A percentile compares a stretch with the other conserved stretches of the same genome.
These are phyloP conservation scores for Abrostola triplasia DNA, from an alignment of 2,888 invertebrate species.

Conservation along the genomic window DNA sequence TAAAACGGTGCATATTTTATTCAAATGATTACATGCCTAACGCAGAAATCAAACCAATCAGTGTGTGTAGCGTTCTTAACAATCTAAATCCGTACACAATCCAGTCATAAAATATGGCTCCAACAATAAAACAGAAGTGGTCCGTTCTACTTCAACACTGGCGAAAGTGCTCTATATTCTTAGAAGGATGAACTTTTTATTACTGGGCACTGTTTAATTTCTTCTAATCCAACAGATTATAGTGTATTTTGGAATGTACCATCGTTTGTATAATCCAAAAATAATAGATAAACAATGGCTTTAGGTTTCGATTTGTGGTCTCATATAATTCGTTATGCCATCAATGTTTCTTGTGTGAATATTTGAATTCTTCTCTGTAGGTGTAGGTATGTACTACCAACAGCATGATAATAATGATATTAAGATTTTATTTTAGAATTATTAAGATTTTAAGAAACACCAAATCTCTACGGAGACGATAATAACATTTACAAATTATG, in stretches of 20 bases:
- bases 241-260: conserved; percentile 48
- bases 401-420: too few species aligned
- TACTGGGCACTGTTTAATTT: conserved; percentile 76
- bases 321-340: too few species aligned
- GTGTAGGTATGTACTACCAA: too few species aligned
- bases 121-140: conserved; percentile 88
- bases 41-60: conserved; percentile 13
- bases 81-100: conserved; percentile 87
- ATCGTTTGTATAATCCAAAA: conserved; percentile 29
- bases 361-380: too few species aligned
- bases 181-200: conserved; percentile 81
- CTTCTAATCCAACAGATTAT: conserved; percentile 68
- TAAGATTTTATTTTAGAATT: too few species aligned
- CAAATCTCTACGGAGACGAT: not conserved
- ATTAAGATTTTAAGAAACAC: too few species aligned
- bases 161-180: conserved; percentile 84
- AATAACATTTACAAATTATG: not conserved
- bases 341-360: conserved; percentile 4
- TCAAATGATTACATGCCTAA: not conserved
- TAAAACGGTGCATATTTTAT: too few species aligned
- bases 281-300: conserved; percentile 48
- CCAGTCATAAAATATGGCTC: conserved; percentile 87
- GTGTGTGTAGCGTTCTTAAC: conserved; percentile 55
- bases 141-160: conserved; percentile 80
- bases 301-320: conserved; percentile 17